Percentiles rank a stretch among this genome's conserved stretches.
phyloP scores from a whole-genome alignment of 37 sponge, comb jelly and placozoan genomes.

The Agelas oroides region DNA sequence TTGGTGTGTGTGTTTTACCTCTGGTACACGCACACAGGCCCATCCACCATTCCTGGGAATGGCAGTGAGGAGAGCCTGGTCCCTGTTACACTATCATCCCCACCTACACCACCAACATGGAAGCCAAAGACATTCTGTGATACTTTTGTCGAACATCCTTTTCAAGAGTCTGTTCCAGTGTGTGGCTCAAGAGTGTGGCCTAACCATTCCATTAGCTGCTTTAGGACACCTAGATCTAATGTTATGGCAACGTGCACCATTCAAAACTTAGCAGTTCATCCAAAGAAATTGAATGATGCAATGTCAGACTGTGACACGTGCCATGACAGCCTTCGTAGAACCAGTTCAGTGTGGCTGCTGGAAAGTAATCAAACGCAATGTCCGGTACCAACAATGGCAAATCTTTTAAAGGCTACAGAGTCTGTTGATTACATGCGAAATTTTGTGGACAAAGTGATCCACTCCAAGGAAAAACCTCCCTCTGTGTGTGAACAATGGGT shows the following conservation, averaged over 20 bases:
- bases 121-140: conserved; percentile 57
- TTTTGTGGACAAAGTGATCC: neutral
- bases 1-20: too few species aligned
- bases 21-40: too few species aligned
- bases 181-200: conserved; percentile 12
- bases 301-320: neutral
- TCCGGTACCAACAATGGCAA: neutral
- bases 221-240: conserved; percentile 19
- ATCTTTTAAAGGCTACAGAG: neutral
- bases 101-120: conserved; percentile 23
- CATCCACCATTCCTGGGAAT: too few species aligned
- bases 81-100: too few species aligned
- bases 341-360: neutral
- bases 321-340: neutral
- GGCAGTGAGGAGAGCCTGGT: too few species aligned
- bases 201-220: conserved; percentile 33
- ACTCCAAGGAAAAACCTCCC: neutral
- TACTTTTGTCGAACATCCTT: conserved; percentile 58
- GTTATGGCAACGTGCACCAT: conserved; percentile 58
- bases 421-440: conserved; percentile 47
- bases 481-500: conserved; percentile 56
- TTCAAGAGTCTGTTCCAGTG: conserved; percentile 10
- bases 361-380: conserved; percentile 15
- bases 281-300: neutral
- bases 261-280: conserved; percentile 26